A percentile compares a stretch with the other conserved stretches of the same genome.
Evolutionary conservation across 2,113 vertebrate species (phyloP).

Genomic region (Gobiocypris rarus): DNA sequence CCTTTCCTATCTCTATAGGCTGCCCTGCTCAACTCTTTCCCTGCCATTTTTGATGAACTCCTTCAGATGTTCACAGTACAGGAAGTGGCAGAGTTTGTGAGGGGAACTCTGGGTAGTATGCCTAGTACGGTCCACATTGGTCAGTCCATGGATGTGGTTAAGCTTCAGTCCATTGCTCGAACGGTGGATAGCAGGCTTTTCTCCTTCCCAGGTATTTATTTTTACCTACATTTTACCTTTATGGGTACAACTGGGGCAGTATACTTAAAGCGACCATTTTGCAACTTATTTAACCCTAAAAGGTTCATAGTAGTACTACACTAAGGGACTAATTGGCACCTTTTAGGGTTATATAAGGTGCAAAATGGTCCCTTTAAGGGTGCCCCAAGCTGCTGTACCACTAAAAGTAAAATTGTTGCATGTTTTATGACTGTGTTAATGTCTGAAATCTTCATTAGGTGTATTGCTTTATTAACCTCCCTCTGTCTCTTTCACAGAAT

Average conservation of each 20-base stretch:
- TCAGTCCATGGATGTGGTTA: conserved; percentile 96
- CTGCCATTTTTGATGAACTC: conserved; percentile 95
- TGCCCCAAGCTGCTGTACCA: neutral
- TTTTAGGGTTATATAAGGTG: neutral
- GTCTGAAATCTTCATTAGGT: neutral
- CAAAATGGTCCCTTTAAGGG: neutral
- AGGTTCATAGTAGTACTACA: too few species aligned
- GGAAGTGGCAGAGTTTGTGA: conserved; percentile 94
- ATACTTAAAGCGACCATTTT: neutral
- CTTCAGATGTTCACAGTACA: conserved; percentile 97
- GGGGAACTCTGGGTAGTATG: conserved; percentile 94
- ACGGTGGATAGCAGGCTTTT: conserved; percentile 96
- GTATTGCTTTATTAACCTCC: neutral
- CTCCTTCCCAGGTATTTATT: conserved; percentile 87
- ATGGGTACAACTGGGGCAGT: neutral
- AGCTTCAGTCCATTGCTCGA: conserved; percentile 93
- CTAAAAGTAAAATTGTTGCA: neutral
- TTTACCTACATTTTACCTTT: neutral
- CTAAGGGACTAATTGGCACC: neutral
- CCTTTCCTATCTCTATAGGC: conserved; percentile 74
- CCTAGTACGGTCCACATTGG: conserved; percentile 94
- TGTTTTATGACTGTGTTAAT: neutral
- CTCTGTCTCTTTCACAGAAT: conserved; percentile 77
- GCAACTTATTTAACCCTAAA: neutral
- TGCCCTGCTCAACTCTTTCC: conserved; percentile 93